phyloP scores from a whole-genome alignment of 2,113 vertebrate species.

The Dasyornis broadbenti region DNA sequence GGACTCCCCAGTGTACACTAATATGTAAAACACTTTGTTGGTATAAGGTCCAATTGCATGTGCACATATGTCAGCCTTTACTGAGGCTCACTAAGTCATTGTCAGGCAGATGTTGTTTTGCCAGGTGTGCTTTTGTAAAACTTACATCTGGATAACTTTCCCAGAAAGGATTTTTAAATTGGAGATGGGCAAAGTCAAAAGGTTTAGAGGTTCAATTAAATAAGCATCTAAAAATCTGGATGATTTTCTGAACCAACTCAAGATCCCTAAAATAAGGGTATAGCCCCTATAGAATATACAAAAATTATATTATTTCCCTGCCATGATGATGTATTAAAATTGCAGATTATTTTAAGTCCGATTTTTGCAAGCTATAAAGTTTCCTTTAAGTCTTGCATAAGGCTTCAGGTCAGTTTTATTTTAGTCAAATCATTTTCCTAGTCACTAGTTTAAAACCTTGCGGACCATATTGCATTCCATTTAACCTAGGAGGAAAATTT shows the following conservation, averaged over 20 bases:
- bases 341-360: not conserved
- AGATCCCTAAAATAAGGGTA: not conserved
- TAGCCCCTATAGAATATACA: not conserved
- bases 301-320: not conserved
- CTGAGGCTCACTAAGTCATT: constrained; percentile 14
- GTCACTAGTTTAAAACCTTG: not conserved
- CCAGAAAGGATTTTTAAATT: constrained; percentile 2
- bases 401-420: not conserved
- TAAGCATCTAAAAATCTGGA: not conserved
- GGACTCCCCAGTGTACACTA: constrained; percentile 29
- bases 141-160: not conserved
- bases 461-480: not conserved
- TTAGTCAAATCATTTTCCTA: not conserved
- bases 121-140: constrained; percentile 43
- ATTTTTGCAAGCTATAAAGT: not conserved
- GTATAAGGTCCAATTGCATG: not conserved
- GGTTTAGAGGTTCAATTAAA: not conserved
- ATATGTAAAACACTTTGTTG: constrained; percentile 6
- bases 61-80: constrained; percentile 34
- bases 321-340: not conserved
- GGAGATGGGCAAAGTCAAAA: constrained; percentile 24
- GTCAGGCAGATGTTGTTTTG: constrained; percentile 52
- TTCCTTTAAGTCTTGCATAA: not conserved
- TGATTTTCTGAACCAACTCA: not conserved
- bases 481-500: not conserved